Base-by-base conservation (phyloP, 2,888 invertebrate species). In the Listrodromus nycthemerus region DNA sequence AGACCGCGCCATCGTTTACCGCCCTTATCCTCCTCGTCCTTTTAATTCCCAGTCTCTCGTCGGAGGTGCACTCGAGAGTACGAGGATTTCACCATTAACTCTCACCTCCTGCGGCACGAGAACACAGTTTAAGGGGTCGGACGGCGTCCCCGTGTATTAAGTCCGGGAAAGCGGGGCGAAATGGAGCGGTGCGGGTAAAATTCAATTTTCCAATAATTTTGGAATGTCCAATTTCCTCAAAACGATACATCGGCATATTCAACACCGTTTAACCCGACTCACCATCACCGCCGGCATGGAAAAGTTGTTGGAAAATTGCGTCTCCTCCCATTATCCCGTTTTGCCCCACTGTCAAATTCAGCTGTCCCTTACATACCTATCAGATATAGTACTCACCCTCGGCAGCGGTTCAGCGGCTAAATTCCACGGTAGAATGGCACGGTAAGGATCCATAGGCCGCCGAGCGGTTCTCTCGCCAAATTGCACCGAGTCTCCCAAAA, bases 401-500 rank as follows among this genome's bases (percentile, higher is more conserved):
- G 55, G 61, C 58, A 69, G 63, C 52, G 33, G 61, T 41, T 73
- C 73, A 63, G 58, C 66, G 24, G 58, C 65, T 19, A 52, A 58
- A 76, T 75, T 83, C 71, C 48, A 76, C 50, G 10, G 30, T 27
- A 19, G 61, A 21, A 52, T 27, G 67, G 55, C 33, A 61, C 55
- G 61, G 67, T 41, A n/a, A 50, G 63, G 37, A 45, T 73, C 45
- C 55, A 58, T 66, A 79, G 69, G 63, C 75, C 37, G 30, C 16
- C 41, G 69, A 69, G 65, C 45, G 83, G 41, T 65, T 74, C 63
- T 78, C 70, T 70, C 66, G 75, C 78, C 75, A 84, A 84, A 84
- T 81, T 84, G 78, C 81, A 75, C 78, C 65, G 58, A 61, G 70
- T 63, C 74, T 70, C 71, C 52, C 81, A 52, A 81, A 84, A 84